These are phyloP conservation scores for Nowickia ferox DNA, from an alignment of 2,888 invertebrate species.

Conservation along the genomic window DNA sequence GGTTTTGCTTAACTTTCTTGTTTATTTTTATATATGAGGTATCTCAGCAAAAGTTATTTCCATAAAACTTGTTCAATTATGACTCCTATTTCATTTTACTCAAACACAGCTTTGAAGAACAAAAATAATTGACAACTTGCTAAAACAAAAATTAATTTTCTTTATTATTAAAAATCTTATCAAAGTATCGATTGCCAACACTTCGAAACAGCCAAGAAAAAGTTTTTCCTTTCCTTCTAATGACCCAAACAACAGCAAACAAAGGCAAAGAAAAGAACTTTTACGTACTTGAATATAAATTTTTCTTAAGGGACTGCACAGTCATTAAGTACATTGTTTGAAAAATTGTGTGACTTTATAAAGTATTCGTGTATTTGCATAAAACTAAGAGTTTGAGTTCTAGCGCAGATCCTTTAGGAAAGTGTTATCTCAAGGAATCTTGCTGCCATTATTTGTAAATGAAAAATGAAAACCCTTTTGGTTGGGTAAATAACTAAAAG, in stretches of 20 bases:
- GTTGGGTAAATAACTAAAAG: slow-evolving; percentile 34
- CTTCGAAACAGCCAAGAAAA: background rate
- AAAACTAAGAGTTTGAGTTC: background rate
- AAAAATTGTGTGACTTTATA: background rate
- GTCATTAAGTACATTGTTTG: background rate
- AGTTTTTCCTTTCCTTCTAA: background rate
- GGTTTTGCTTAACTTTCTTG: too few species aligned
- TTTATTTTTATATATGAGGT: too few species aligned
- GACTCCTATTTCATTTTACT: background rate
- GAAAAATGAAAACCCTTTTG: slow-evolving; percentile 47
- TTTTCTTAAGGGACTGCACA: slow-evolving; percentile 14
- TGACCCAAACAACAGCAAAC: background rate
- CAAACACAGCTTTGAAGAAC: too few species aligned
- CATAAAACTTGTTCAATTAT: slow-evolving; percentile 5
- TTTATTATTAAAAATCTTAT: slow-evolving; percentile 13
- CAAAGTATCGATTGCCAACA: slow-evolving; percentile 7
- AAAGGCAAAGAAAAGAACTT: slow-evolving; percentile 15
- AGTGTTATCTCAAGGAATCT: slow-evolving; percentile 41
- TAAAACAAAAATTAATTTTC: background rate
- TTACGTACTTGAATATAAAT: slow-evolving; percentile 35
- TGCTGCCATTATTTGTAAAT: background rate
- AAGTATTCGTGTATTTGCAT: slow-evolving; percentile 2
- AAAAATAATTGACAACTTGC: background rate
- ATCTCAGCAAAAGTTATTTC: too few species aligned
- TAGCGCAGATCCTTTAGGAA: slow-evolving; percentile 1